phyloP scores from a whole-genome alignment of 2,113 vertebrate genomes.

The Philantomba maxwellii region DNA sequence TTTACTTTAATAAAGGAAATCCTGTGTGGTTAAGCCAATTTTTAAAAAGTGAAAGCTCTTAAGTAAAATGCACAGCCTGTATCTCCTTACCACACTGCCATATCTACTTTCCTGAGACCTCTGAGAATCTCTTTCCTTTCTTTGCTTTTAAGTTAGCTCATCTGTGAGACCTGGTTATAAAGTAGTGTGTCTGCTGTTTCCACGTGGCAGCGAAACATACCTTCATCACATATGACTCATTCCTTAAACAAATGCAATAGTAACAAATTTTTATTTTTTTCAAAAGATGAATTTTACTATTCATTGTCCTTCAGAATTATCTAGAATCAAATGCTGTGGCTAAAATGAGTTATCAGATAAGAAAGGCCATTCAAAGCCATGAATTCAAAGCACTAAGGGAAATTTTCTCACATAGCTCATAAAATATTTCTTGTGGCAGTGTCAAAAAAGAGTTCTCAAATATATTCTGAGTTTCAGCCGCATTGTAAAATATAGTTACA shows the following conservation, averaged over 20 bases:
- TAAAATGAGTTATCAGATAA: neutral
- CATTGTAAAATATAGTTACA: neutral
- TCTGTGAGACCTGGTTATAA: neutral
- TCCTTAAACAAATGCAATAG: neutral
- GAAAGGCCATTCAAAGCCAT: neutral
- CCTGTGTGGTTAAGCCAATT: neutral
- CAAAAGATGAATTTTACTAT: neutral
- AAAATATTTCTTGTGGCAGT: neutral
- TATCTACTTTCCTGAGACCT: neutral
- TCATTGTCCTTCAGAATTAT: neutral
- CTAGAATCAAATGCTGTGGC: neutral
- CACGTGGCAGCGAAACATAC: neutral
- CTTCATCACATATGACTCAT: neutral
- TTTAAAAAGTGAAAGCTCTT: neutral
- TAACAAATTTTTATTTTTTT: neutral
- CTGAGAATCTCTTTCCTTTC: neutral
- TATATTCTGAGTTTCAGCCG: neutral
- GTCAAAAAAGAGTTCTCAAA: neutral
- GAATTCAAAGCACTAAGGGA: neutral
- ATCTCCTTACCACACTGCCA: neutral
- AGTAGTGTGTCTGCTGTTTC: neutral
- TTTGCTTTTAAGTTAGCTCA: neutral
- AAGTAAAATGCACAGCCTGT: neutral
- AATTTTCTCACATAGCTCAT: neutral
- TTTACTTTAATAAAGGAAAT: slow-evolving; percentile 52